phyloP scores from a whole-genome alignment of 2,797 vertebrate genomes.

The Smutsia temminckii region DNA sequence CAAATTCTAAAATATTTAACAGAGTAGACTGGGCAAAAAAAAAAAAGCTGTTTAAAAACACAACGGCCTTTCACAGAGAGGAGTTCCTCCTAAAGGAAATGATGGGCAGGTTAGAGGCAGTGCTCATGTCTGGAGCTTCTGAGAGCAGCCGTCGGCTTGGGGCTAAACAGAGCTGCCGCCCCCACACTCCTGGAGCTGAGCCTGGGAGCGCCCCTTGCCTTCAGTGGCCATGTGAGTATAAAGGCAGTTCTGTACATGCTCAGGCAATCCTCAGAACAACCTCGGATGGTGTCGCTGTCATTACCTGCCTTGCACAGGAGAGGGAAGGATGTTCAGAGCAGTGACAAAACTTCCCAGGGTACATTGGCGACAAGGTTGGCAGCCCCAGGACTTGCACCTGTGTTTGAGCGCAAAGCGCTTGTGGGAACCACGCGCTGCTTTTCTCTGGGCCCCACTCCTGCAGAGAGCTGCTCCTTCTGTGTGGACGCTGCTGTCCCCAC shows the following conservation, averaged over 20 bases:
- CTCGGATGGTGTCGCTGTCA: not conserved
- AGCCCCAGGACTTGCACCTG: not conserved
- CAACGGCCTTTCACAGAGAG: not conserved
- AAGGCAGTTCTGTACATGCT: not conserved
- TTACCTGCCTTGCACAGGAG: not conserved
- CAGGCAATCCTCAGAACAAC: not conserved
- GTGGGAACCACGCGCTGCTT: accelerated
- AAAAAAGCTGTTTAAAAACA: not conserved
- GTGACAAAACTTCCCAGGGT: not conserved
- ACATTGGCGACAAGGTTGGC: not conserved
- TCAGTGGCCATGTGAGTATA: not conserved
- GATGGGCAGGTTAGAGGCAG: not conserved
- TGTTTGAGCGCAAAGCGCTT: not conserved
- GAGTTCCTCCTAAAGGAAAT: not conserved
- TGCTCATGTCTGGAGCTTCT: not conserved
- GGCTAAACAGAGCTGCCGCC: not conserved
- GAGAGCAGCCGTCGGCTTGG: not conserved
- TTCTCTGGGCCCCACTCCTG: accelerated
- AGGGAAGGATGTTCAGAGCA: not conserved
- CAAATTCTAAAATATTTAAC: not conserved
- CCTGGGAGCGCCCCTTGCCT: not conserved
- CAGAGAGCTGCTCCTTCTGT: accelerated
- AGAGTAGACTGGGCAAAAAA: not conserved
- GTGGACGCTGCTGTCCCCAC: not conserved
- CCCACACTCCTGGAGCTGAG: not conserved